Conservation (phyloP, 2,113 vertebrate genomes). For the Merops nubicus region DNA sequence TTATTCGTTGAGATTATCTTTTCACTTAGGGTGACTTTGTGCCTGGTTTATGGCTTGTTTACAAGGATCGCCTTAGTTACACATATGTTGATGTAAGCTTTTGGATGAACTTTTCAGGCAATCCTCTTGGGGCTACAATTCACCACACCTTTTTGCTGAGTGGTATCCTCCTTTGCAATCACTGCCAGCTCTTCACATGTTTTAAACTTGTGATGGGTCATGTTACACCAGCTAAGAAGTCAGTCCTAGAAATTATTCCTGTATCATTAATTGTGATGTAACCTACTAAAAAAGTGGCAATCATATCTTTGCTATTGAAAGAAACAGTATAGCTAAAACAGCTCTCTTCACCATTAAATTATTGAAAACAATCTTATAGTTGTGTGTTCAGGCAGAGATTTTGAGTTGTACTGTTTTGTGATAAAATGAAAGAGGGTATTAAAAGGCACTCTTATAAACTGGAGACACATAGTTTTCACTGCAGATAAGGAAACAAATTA, state of each 20-base stretch:
- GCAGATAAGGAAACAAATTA: not conserved
- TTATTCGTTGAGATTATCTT: slow-evolving; percentile 19
- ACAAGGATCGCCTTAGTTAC: slow-evolving; percentile 25
- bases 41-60: slow-evolving; percentile 36
- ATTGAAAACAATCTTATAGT: not conserved
- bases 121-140: not conserved
- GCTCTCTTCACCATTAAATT: not conserved
- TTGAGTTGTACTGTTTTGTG: not conserved
- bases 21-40: not conserved
- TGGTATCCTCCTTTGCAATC: not conserved
- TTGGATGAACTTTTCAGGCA: slow-evolving; percentile 31
- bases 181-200: not conserved
- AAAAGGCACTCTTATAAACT: not conserved
- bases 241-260: not conserved
- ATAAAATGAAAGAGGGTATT: not conserved
- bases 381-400: not conserved
- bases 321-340: not conserved
- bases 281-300: not conserved
- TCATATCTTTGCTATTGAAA: not conserved
- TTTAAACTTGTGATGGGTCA: not conserved
- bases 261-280: not conserved
- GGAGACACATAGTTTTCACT: not conserved
- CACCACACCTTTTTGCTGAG: slow-evolving; percentile 29
- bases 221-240: not conserved
- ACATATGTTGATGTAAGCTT: not conserved